These are phyloP conservation scores for Ostrea denselamellosa DNA, from an alignment of 1,140 invertebrate genomes.

Conservation along the genomic window DNA sequence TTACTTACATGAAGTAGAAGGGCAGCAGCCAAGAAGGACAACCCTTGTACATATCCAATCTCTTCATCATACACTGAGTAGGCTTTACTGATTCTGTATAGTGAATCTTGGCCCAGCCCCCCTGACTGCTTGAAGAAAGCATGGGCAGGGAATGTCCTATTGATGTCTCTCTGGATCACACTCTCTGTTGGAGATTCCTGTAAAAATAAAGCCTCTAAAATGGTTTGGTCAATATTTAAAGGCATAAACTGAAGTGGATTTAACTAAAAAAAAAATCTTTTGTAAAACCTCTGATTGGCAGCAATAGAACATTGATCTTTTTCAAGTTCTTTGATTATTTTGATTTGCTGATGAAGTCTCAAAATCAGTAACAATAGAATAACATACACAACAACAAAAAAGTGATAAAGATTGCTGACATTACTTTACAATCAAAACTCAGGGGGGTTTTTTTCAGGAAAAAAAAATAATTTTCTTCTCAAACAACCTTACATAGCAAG, in stretches of 20 bases:
- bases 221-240: too few relatives aligned
- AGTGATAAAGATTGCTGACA: too few relatives aligned
- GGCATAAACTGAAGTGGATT: too few relatives aligned
- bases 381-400: too few relatives aligned
- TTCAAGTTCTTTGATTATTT: not conserved
- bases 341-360: too few relatives aligned
- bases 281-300: too few relatives aligned
- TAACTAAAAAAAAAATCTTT: too few relatives aligned
- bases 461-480: too few relatives aligned
- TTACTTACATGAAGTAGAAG: constrained; percentile 93
- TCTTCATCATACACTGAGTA: constrained; percentile 98
- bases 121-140: constrained; percentile 91
- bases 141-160: constrained; percentile 98
- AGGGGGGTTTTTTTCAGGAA: too few relatives aligned
- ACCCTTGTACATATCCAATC: constrained; percentile 98
- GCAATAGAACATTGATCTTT: not conserved
- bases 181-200: constrained; percentile 93
- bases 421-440: too few relatives aligned
- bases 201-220: not conserved
- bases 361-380: too few relatives aligned
- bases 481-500: too few relatives aligned
- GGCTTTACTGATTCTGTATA: constrained; percentile 97
- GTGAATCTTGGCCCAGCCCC: constrained; percentile 92
- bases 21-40: constrained; percentile 97
- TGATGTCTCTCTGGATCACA: constrained; percentile 96